These are phyloP conservation scores for Philotrypesis tridentata DNA, from an alignment of 1,140 invertebrate genomes.

Conservation along the genomic window DNA sequence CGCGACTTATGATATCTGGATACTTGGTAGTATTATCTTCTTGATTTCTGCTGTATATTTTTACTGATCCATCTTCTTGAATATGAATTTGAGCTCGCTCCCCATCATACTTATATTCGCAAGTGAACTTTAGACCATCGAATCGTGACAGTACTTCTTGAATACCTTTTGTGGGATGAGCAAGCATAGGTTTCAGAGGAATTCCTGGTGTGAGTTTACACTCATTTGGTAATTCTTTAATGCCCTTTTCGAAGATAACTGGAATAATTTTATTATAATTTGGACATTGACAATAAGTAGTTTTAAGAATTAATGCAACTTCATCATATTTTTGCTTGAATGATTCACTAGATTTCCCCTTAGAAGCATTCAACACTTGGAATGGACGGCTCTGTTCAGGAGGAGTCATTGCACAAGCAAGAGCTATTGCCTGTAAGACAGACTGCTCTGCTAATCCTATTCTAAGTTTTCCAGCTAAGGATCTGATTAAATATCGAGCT, in stretches of 20 bases:
- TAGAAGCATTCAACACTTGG: constrained; percentile 77
- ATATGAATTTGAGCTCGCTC: constrained; percentile 97
- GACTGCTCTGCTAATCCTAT: constrained; percentile 98
- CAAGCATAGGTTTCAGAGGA: constrained; percentile 98
- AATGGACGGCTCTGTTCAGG: constrained; percentile 81
- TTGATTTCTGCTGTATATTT: constrained; percentile 97
- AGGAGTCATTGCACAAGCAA: constrained; percentile 85
- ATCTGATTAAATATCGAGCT: constrained; percentile 93
- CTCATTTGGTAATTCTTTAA: constrained; percentile 84
- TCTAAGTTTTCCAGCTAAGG: constrained; percentile 93
- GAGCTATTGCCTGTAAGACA: constrained; percentile 91
- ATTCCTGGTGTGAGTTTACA: constrained; percentile 95
- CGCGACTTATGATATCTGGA: constrained; percentile 92
- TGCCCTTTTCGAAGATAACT: constrained; percentile 85
- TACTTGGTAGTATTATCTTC: constrained; percentile 99
- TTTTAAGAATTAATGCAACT: constrained; percentile 88
- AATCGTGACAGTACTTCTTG: constrained; percentile 93
- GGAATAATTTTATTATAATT: constrained; percentile 93
- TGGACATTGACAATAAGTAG: constrained; percentile 97
- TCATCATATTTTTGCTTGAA: constrained; percentile 90
- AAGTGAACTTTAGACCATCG: constrained; percentile 94
- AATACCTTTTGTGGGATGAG: constrained; percentile 96
- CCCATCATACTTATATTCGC: constrained; percentile 99
- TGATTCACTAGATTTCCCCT: constrained; percentile 78
- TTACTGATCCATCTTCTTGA: constrained; percentile 80